These are phyloP conservation scores for Brachynemurus nebulosus DNA, from an alignment of 2,888 invertebrate species.

Conservation along the genomic window DNA sequence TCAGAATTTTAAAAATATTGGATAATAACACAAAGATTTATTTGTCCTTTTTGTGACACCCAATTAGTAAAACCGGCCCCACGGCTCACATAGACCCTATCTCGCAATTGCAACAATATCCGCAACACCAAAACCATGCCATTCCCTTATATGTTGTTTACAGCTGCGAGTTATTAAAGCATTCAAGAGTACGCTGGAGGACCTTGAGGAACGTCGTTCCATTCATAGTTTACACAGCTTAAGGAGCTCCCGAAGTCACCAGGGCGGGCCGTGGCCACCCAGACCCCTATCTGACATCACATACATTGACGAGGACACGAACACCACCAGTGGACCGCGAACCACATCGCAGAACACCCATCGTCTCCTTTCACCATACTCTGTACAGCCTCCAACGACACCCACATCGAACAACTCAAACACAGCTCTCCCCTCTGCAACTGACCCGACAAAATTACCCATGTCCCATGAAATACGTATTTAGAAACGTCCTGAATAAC, in stretches of 20 bases:
- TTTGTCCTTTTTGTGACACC: too few species aligned
- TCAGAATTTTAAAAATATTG: too few species aligned
- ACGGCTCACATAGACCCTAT: too few species aligned
- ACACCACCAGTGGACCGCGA: slow-evolving; percentile 20
- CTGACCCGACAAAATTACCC: slow-evolving; percentile 36
- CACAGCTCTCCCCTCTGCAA: slow-evolving; percentile 38
- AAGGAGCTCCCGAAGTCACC: slow-evolving; percentile 62
- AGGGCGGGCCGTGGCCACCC: slow-evolving; percentile 45
- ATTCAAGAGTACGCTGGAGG: slow-evolving; percentile 98
- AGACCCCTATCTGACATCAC: slow-evolving; percentile 72
- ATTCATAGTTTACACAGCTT: slow-evolving; percentile 91
- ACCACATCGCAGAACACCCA: slow-evolving; percentile 20
- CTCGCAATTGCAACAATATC: too few species aligned
- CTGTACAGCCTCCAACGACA: slow-evolving; percentile 34
- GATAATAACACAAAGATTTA: too few species aligned
- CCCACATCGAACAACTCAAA: slow-evolving; percentile 42
- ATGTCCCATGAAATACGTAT: slow-evolving; percentile 63
- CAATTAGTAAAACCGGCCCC: too few species aligned
- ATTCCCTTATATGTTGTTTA: slow-evolving; percentile 39
- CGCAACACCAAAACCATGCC: slow-evolving; percentile 1
- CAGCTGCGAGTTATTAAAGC: slow-evolving; percentile 99
- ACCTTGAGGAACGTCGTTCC: slow-evolving; percentile 97
- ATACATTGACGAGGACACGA: slow-evolving; percentile 39
- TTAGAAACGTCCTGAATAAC: too few species aligned
- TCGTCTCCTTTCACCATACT: slow-evolving; percentile 38